Evolutionary conservation across 2,797 vertebrate genomes (phyloP), one percentile per base, ranked within the genome.

Genomic region (Siniperca undulata): DNA sequence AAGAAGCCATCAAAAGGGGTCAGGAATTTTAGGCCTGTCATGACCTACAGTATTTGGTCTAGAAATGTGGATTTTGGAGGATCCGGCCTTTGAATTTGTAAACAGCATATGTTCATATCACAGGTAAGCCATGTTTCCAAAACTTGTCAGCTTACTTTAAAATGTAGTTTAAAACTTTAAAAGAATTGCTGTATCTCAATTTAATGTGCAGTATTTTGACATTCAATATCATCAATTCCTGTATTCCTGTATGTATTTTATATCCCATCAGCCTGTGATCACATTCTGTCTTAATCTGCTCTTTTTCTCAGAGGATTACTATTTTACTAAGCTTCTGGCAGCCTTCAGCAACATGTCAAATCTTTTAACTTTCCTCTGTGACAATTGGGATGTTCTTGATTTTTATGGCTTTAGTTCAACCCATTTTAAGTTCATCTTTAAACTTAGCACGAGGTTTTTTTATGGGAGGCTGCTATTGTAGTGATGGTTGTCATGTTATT

Each of bases 401-500:
- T 71, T n/a, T 19, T 12, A 7, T 46, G 38, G 12, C 46, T 50
- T 20, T 13, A 70, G 7, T 44, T 74, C 12, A 40, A 44, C 1
- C n/a, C 3, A 34, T 24, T 62, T 55, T 50, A 16, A 38, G 19
- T 50, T 55, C 0, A 13, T 55, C n/a, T 20, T 40, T 22, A 14
- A 59, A 24, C 36, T 48, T 22, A 14, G 30, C 17, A 64, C 46
- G 3, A 34, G 34, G 11, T 70, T 59, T 36, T 50, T 36, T 42
- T 46, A 58, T n/a, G 34, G 19, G 30, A 50, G 24, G 14, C 19
- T 48, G 61, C 38, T 74, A 20, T 66, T 61, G 22, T 74, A 44
- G 44, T 30, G 24, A 40, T 62, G 52, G 64, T 66, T 67, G 20
- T 53, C 36, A 34, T 60, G 40, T 72, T 68, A 82, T 88, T 66